Base-by-base conservation (phyloP, 2,888 invertebrate species). In the Mythimna lalbum region DNA sequence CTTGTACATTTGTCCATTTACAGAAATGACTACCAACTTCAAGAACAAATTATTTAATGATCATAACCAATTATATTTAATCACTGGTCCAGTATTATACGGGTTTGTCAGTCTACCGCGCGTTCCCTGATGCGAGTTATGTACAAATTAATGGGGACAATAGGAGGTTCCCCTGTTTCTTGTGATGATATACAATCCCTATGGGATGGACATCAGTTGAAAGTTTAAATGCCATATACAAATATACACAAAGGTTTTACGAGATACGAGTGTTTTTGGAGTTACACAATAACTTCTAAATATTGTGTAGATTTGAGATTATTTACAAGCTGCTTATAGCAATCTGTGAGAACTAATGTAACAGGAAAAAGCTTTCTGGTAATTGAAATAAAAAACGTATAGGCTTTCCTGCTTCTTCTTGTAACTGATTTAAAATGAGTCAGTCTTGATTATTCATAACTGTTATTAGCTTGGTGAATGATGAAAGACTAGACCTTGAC, bases 61-160 rank as follows among this genome's bases (percentile, higher is more conserved):
- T 62, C 57, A 73, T 66, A 63, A 61, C 43, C 78, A 79, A 82
- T 81, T 79, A 73, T 60, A 53, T 65, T 79, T 81, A 73, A 81
- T 74, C 50, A 82, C 69, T 64, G 31, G 63, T 19, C 61, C 67
- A 57, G 33, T 67, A 63, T 71, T 53, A 82, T 80, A 78, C 76
- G 81, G 79, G 79, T 36, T 39, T 59, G 76, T 53, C 52, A 39
- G 55, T 62, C 19, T n/a, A 27, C 47, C 60, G n/a, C 6, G 17
- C 27, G 61, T 65, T 69, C 73, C 69, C 17, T n/a, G 59, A 56
- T 56, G 23, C 33, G 14, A 66, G 43, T 67, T 66, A 59, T 55
- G 63, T 49, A 63, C 53, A 69, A 67, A 78, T 80, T 70, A 76
- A 80, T 76, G 43, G 43, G 52, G 12, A 65, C 72, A 72, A 72